phyloP scores from a whole-genome alignment of 2,888 invertebrate species.

The Carcina quercana region DNA sequence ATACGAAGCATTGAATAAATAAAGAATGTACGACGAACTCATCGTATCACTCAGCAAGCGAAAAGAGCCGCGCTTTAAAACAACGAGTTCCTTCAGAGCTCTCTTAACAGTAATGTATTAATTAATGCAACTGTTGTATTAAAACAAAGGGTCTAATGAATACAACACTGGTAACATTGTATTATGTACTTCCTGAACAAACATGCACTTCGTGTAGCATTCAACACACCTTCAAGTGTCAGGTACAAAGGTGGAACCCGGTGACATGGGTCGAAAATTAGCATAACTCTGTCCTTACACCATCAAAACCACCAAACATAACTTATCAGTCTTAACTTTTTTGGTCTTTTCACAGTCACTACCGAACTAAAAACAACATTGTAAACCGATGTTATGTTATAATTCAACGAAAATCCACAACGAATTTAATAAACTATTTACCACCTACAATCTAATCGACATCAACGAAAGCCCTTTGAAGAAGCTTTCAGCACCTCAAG shows the following conservation, averaged over 20 bases:
- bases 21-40: too few species aligned
- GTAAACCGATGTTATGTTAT: conserved; percentile 43
- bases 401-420: conserved; percentile 25
- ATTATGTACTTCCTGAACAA: conserved; percentile 5
- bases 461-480: conserved; percentile 31
- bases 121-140: conserved; percentile 23
- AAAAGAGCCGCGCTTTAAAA: conserved; percentile 18
- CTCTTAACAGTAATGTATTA: conserved; percentile 35
- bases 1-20: conserved; percentile 13
- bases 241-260: conserved; percentile 66
- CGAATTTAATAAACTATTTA: conserved; percentile 33
- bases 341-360: conserved; percentile 24
- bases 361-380: conserved; percentile 32
- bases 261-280: conserved; percentile 62
- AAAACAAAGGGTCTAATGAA: conserved; percentile 21
- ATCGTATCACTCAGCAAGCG: conserved; percentile 19
- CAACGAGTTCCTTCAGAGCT: conserved; percentile 36
- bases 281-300: conserved; percentile 65
- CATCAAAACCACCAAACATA: conserved; percentile 51
- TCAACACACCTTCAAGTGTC: conserved; percentile 58
- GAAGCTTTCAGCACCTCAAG: conserved; percentile 11
- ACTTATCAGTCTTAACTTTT: conserved; percentile 32
- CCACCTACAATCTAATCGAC: conserved; percentile 39
- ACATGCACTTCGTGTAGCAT: conserved; percentile 28
- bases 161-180: conserved; percentile 12